Percentiles rank a stretch among this genome's conserved stretches.
These are phyloP conservation scores for Molorchus minor DNA, from an alignment of 2,888 invertebrate genomes.

Conservation along the genomic window DNA sequence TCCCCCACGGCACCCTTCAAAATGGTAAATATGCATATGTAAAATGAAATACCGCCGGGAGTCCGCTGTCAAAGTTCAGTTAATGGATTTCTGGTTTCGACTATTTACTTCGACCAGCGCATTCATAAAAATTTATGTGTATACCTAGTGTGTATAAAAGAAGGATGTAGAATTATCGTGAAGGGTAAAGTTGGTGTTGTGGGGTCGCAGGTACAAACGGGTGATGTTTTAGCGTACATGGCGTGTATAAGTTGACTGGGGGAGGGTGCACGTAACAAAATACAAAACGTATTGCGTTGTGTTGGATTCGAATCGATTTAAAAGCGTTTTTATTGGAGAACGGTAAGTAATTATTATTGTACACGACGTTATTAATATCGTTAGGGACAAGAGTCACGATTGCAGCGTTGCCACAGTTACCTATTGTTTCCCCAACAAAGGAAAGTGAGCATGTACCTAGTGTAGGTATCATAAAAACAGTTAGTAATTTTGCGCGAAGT, in stretches of 20 bases:
- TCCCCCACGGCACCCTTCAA: conserved; percentile 12
- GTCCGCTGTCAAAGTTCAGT: conserved; percentile 13
- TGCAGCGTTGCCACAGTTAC: too few relatives aligned
- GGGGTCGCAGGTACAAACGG: background rate
- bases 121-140: conserved; percentile 8
- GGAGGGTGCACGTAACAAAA: too few relatives aligned
- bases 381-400: too few relatives aligned
- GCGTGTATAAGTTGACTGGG: background rate
- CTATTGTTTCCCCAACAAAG: too few relatives aligned
- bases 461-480: too few relatives aligned
- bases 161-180: conserved; percentile 13
- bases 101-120: background rate
- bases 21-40: conserved; percentile 23
- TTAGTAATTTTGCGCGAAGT: too few relatives aligned
- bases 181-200: background rate
- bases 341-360: too few relatives aligned
- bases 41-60: conserved; percentile 22
- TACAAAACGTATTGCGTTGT: too few relatives aligned
- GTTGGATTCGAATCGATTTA: too few relatives aligned
- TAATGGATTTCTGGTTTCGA: conserved; percentile 18
- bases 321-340: too few relatives aligned
- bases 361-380: too few relatives aligned
- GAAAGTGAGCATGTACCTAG: too few relatives aligned
- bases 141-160: background rate
- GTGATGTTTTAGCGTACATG: background rate